Evolutionary conservation across 2,797 vertebrate genomes (phyloP).

Genomic region (Numenius phaeopus): DNA sequence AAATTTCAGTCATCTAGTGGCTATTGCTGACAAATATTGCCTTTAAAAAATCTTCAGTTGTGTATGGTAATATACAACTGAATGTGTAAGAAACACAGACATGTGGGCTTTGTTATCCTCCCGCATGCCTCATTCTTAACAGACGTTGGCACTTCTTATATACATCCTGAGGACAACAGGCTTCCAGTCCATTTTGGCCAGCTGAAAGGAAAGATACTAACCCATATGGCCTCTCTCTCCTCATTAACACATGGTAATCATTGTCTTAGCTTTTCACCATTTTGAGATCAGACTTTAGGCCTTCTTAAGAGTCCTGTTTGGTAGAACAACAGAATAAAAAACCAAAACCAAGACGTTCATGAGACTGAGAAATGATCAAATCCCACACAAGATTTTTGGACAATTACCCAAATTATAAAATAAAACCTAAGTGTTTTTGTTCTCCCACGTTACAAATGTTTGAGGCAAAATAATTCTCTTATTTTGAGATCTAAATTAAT

Average conservation of each 20-base stretch:
- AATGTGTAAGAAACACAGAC: neutral
- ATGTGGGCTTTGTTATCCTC: neutral
- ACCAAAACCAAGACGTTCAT: neutral
- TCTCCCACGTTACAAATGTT: neutral
- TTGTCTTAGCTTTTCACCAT: neutral
- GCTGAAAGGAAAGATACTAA: neutral
- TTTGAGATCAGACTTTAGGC: neutral
- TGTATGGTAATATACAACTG: neutral
- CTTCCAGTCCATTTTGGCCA: conserved; percentile 1
- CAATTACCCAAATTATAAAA: neutral
- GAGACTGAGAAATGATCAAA: neutral
- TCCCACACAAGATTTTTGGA: neutral
- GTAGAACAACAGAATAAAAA: conserved; percentile 36
- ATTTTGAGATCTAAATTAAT: neutral
- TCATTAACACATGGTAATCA: neutral
- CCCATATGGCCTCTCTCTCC: neutral
- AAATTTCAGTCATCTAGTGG: neutral
- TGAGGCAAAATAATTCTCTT: conserved; percentile 7
- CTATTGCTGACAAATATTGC: conserved; percentile 60
- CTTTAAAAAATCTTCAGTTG: conserved; percentile 37
- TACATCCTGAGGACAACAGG: neutral
- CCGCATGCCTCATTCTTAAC: neutral
- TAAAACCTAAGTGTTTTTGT: neutral
- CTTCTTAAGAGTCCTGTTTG: conserved; percentile 29
- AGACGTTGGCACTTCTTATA: neutral